Evolutionary conservation across 2,888 invertebrate genomes (phyloP).

Genomic region (Philopedon plagiatum): DNA sequence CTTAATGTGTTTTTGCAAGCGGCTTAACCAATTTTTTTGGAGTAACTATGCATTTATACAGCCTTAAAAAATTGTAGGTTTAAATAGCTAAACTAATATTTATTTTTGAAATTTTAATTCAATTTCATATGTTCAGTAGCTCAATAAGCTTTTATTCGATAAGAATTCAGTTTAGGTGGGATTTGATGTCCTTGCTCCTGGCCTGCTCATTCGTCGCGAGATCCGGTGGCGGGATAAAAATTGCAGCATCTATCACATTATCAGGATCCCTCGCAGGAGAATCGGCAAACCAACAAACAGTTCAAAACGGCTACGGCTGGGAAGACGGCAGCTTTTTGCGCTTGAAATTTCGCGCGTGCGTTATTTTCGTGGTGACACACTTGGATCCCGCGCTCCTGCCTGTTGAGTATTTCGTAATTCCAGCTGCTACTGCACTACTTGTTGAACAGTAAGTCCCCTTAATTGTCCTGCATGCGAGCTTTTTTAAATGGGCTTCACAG

Average conservation of each 20-base stretch:
- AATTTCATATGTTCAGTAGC: background rate
- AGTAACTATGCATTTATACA: too few relatives aligned
- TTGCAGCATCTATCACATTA: constrained; percentile 37
- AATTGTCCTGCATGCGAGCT: constrained; percentile 9
- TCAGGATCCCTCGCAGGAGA: constrained; percentile 32
- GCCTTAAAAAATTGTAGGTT: too few relatives aligned
- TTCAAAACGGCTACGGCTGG: constrained; percentile 29
- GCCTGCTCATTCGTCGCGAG: constrained; percentile 28
- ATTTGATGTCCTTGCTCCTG: constrained; percentile 16
- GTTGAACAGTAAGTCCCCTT: constrained; percentile 42
- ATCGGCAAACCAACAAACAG: constrained; percentile 35
- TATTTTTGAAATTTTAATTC: background rate
- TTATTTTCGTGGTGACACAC: constrained; percentile 23
- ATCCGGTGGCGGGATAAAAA: constrained; percentile 44
- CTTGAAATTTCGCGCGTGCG: constrained; percentile 36
- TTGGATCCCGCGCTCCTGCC: constrained; percentile 27
- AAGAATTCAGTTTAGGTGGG: background rate
- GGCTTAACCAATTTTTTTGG: too few relatives aligned
- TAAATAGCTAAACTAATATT: too few relatives aligned
- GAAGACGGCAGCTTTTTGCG: constrained; percentile 26
- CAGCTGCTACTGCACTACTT: constrained; percentile 35
- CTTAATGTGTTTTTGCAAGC: too few relatives aligned
- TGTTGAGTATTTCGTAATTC: constrained; percentile 36
- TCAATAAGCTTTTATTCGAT: background rate
- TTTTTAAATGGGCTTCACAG: constrained; percentile 10